Conservation (phyloP, 2,797 vertebrate species). For the Darevskia nairensis region DNA sequence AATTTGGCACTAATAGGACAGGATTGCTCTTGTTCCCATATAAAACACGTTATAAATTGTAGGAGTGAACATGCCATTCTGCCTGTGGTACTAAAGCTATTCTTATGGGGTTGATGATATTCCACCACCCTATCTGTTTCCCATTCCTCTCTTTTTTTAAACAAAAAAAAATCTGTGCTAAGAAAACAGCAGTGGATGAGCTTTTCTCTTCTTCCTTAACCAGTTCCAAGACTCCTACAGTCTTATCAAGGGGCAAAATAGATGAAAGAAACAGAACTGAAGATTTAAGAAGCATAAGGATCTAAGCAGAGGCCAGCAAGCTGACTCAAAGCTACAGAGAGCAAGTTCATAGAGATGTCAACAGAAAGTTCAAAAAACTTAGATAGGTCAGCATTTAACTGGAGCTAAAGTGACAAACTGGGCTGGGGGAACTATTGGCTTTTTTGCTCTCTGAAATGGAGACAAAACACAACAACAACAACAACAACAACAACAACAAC, state of each 20-base stretch:
- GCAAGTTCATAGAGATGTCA: conserved; percentile 51
- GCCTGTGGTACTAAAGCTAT: not conserved
- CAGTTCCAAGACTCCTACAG: conserved; percentile 38
- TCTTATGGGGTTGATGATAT: conserved; percentile 16
- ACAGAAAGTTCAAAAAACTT: conserved; percentile 40
- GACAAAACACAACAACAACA: not conserved
- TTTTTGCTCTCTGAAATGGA: not conserved
- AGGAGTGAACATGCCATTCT: no score
- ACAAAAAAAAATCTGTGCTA: conserved; percentile 5
- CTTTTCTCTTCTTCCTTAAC: not conserved
- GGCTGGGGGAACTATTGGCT: not conserved
- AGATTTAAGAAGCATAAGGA: conserved; percentile 47
- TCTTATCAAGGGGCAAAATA: conserved; percentile 41
- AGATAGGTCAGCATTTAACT: conserved; percentile 55
- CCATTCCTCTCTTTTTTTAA: conserved; percentile 39
- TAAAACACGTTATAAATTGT: not conserved
- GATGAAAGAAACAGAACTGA: conserved; percentile 14
- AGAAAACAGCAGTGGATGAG: not conserved
- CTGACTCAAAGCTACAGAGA: conserved; percentile 55
- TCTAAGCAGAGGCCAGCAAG: conserved; percentile 42
- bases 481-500: no score
- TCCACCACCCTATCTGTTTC: not conserved
- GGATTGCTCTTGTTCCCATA: not conserved
- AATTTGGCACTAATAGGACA: not conserved
- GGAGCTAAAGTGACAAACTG: conserved; percentile 15